phyloP scores from a whole-genome alignment of 2,888 invertebrate genomes.

The Acleris holmiana region DNA sequence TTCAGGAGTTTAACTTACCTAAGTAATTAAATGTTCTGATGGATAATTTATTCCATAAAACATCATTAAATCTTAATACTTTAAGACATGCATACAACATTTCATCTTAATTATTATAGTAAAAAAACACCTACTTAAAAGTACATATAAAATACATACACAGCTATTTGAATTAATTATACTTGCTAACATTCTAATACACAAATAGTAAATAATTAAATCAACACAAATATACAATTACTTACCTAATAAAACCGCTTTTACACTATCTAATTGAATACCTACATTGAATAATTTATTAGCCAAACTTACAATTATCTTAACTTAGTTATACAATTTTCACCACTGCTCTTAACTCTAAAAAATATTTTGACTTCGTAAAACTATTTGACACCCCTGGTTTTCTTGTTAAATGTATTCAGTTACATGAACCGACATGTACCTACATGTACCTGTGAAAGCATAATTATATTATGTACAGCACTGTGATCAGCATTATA shows the following conservation, averaged over 20 bases:
- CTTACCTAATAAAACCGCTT: constrained; percentile 29
- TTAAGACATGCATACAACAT: no score
- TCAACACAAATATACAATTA: background rate
- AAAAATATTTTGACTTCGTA: background rate
- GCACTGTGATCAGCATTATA: background rate
- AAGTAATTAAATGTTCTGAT: no score
- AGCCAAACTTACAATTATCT: background rate
- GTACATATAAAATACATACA: no score
- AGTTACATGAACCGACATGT: constrained; percentile 15
- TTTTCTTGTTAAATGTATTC: constrained; percentile 20
- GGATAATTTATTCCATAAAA: no score
- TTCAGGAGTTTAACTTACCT: no score
- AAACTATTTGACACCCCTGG: background rate
- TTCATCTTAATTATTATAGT: no score
- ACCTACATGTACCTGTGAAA: constrained; percentile 6
- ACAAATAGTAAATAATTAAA: background rate
- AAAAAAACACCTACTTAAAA: no score
- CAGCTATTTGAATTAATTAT: no score
- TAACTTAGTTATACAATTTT: background rate
- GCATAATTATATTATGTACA: background rate
- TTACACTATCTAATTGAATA: constrained; percentile 20
- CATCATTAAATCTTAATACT: no score
- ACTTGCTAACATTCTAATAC: no score
- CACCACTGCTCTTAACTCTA: constrained; percentile 27
- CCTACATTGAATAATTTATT: background rate